These are phyloP conservation scores for Eupithecia pulchellata DNA, from an alignment of 2,888 invertebrate species.

Conservation along the genomic window DNA sequence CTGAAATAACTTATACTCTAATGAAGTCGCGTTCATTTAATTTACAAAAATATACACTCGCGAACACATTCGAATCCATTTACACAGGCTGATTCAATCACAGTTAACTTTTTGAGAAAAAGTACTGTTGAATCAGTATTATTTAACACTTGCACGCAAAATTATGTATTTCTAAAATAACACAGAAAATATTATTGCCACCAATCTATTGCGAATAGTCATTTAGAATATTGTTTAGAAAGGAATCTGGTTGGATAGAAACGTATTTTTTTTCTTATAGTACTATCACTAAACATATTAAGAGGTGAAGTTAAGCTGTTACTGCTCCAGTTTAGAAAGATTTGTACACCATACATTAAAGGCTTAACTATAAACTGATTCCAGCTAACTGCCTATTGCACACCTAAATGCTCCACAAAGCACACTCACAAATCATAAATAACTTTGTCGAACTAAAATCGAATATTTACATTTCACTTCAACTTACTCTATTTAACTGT, in stretches of 20 bases:
- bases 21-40: slow-evolving; percentile 20
- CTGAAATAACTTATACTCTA: slow-evolving; percentile 18
- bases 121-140: slow-evolving; percentile 41
- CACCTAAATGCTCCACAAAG: slow-evolving; percentile 33
- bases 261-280: background rate
- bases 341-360: slow-evolving; percentile 19
- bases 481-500: slow-evolving; percentile 44
- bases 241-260: background rate
- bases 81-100: slow-evolving; percentile 35
- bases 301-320: background rate
- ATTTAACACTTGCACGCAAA: background rate
- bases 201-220: background rate
- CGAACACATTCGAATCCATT: slow-evolving; percentile 13
- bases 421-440: slow-evolving; percentile 70
- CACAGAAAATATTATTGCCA: background rate
- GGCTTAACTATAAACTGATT: background rate
- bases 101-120: slow-evolving; percentile 43
- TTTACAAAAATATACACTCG: slow-evolving; percentile 32
- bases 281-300: background rate
- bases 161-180: background rate
- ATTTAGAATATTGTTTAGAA: background rate
- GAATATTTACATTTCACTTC: slow-evolving; percentile 72
- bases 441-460: slow-evolving; percentile 61
- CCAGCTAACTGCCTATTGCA: slow-evolving; percentile 28
- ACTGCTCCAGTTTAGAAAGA: background rate